These are phyloP conservation scores for Carollia perspicillata DNA, from an alignment of 2,113 vertebrate species.

Conservation along the genomic window DNA sequence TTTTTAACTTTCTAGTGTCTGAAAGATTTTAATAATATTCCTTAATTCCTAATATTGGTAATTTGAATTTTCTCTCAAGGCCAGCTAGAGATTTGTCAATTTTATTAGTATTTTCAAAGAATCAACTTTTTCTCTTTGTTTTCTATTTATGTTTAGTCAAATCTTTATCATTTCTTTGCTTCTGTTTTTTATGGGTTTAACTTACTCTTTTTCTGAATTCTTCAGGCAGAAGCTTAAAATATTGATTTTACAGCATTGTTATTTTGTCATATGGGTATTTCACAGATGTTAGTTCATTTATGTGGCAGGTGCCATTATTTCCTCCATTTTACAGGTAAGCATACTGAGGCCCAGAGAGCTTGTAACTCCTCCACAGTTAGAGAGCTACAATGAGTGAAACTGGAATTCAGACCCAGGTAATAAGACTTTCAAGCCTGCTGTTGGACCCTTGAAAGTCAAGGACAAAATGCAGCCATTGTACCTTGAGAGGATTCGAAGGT, in stretches of 20 bases:
- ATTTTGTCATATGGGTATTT: background rate
- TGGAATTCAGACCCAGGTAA: background rate
- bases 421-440: background rate
- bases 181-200: background rate
- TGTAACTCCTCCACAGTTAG: background rate
- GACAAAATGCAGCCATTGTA: rapidly evolving
- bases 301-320: background rate
- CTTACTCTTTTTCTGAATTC: background rate
- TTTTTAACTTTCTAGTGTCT: background rate
- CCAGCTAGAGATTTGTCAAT: background rate
- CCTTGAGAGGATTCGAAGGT: no score
- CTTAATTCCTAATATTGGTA: background rate
- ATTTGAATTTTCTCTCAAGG: background rate
- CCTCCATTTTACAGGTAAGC: background rate
- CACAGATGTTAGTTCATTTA: background rate
- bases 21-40: background rate
- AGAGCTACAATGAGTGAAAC: background rate
- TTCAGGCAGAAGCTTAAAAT: background rate
- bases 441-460: background rate
- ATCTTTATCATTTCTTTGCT: background rate
- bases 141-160: background rate
- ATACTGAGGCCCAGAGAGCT: background rate
- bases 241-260: background rate
- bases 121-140: background rate
- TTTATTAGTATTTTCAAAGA: background rate